Evolutionary conservation across 2,888 invertebrate genomes (phyloP), one percentile per base, ranked within the genome.

Genomic region (Junonia oenone): DNA sequence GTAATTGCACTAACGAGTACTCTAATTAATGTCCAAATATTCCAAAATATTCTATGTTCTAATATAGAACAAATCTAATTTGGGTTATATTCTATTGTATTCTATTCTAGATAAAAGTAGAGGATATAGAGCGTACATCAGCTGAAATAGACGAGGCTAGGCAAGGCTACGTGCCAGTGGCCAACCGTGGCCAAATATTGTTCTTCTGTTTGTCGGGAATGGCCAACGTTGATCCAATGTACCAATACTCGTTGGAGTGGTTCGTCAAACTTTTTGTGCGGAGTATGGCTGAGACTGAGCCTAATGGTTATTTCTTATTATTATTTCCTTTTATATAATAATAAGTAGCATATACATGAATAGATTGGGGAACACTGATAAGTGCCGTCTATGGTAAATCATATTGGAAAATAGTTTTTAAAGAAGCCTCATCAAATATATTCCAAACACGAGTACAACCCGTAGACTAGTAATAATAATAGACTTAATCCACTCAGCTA

Each of bases 201-300:
- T 98, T 96, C 86, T 97, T 98, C 85, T 97, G 97, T 46, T 91
- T 97, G 9, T 94, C 94, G 0, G 97, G 97, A 74, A 91, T 98
- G 75, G 94, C 97, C 38, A 94, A 93, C 68, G 94, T 98, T 22
- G 97, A 98, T 79, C 97, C 97, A 11, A 98, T 98, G 98, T 98
- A 98, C 81, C 98, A 98, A 79, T 98, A 97, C 81, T 98, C 98
- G 0, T 90, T 98, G 14, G 95, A 95, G 71, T 98, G 98, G 98
- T 98, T 97, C 75, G 94, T 97, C 67, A 93, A 93, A 61, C 93
- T 98, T 49, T 96, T 95, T 75, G 81, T 94, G 9, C 90, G 92
- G 53, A 94, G 94, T 67, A 96, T 96, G 90, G 91, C 93, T 0
- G 92, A 92, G 62, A 92, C 94, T 0, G 93, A 94, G 64, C 92